These are phyloP conservation scores for Lasioglossum figueresi DNA, from an alignment of 2,888 invertebrate genomes.

Conservation along the genomic window DNA sequence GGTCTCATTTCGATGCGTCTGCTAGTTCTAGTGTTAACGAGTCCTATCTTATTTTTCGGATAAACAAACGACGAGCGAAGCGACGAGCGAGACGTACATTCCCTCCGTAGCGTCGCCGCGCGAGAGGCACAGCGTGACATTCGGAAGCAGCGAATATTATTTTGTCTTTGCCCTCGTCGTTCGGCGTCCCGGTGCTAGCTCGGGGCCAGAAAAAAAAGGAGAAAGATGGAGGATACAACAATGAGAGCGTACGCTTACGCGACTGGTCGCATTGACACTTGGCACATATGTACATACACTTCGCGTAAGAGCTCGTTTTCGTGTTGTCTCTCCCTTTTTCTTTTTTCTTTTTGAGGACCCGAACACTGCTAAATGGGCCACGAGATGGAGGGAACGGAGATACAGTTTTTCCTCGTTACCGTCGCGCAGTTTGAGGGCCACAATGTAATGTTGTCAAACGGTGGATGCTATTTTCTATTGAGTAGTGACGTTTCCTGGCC, in stretches of 20 bases:
- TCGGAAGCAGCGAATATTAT: not conserved
- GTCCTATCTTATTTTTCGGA: constrained; percentile 5
- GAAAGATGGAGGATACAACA: not conserved
- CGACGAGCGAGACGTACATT: constrained; percentile 1
- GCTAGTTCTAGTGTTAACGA: constrained; percentile 9
- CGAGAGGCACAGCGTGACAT: not conserved
- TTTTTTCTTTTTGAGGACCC: not conserved
- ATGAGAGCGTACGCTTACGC: not conserved
- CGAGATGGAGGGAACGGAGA: not conserved
- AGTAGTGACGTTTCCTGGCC: not conserved
- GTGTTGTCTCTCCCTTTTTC: not conserved
- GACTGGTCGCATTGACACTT: not conserved
- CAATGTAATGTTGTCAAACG: not conserved
- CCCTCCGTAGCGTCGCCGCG: not conserved
- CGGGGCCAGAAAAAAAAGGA: not conserved
- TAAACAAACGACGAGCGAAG: constrained; percentile 4
- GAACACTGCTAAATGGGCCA: not conserved
- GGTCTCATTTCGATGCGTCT: not conserved
- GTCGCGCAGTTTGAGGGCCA: not conserved
- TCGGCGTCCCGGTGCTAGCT: constrained; percentile 4
- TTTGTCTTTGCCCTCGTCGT: not conserved
- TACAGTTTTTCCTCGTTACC: not conserved
- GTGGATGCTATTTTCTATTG: not conserved
- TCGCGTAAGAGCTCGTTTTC: not conserved
- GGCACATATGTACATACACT: constrained; percentile 3